Evolutionary conservation across 2,888 invertebrate genomes (phyloP).

Genomic region (Stenichneumon culpator): DNA sequence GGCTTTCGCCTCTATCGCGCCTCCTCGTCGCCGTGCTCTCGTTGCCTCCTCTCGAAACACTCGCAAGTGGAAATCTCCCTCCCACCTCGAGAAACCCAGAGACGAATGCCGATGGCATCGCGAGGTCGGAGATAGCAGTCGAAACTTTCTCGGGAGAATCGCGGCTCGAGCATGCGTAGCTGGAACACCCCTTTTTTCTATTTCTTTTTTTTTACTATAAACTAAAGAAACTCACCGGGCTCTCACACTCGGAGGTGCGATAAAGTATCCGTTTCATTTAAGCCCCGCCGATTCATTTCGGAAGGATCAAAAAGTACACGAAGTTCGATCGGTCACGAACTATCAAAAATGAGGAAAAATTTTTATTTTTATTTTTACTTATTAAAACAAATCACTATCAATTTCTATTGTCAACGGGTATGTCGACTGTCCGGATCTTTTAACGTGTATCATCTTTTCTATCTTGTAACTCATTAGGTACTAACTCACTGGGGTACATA

Average conservation of each 20-base stretch:
- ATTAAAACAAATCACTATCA: too few species aligned
- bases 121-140: constrained; percentile 35
- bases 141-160: constrained; percentile 66
- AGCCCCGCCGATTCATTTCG: too few species aligned
- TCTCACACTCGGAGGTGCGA: neutral
- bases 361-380: too few species aligned
- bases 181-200: neutral
- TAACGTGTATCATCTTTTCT: too few species aligned
- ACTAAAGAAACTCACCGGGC: neutral
- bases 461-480: too few species aligned
- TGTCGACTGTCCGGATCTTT: too few species aligned
- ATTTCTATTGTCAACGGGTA: too few species aligned
- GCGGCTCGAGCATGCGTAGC: constrained; percentile 48
- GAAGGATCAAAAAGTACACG: too few species aligned
- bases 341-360: neutral
- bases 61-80: constrained; percentile 63
- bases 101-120: constrained; percentile 52
- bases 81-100: constrained; percentile 53
- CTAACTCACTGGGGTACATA: too few species aligned
- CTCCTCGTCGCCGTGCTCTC: constrained; percentile 39
- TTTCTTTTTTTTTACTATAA: constrained; percentile 5
- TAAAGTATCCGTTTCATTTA: too few species aligned
- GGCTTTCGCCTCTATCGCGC: constrained; percentile 29
- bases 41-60: constrained; percentile 55
- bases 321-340: too few species aligned